Conservation (phyloP, 2,113 vertebrate genomes). For the Festucalex cinctus region DNA sequence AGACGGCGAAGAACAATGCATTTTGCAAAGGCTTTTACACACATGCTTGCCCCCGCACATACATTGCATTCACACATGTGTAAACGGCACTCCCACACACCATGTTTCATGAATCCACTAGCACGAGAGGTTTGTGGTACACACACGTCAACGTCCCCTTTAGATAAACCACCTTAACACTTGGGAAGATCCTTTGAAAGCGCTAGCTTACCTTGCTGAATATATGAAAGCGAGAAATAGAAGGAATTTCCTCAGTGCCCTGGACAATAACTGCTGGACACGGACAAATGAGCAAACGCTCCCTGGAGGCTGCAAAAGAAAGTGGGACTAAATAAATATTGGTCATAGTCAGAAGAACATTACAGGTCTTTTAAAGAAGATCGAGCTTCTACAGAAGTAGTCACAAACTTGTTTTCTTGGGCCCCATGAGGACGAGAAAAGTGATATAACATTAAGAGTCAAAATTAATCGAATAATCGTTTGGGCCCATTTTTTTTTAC, state of each 20-base stretch:
- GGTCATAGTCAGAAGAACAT: slow-evolving; percentile 24
- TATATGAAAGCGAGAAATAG: slow-evolving; percentile 22
- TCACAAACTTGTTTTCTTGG: neutral
- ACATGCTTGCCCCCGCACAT: slow-evolving; percentile 9
- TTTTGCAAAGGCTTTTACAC: slow-evolving; percentile 49
- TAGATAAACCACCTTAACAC: slow-evolving; percentile 65
- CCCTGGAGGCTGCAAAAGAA: slow-evolving; percentile 35
- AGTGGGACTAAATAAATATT: slow-evolving; percentile 27
- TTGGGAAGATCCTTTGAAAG: slow-evolving; percentile 38
- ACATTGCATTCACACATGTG: slow-evolving; percentile 11
- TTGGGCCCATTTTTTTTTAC: too few species aligned
- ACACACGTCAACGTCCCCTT: slow-evolving; percentile 37
- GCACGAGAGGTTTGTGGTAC: neutral
- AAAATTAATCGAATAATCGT: too few species aligned
- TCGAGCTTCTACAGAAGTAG: slow-evolving; percentile 23
- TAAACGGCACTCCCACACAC: slow-evolving; percentile 9
- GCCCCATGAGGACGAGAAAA: too few species aligned
- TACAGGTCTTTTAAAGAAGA: slow-evolving; percentile 34
- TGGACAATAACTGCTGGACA: slow-evolving; percentile 14
- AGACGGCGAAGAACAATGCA: slow-evolving; percentile 58
- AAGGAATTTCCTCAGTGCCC: slow-evolving; percentile 37
- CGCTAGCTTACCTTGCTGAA: slow-evolving; percentile 45
- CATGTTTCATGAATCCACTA: slow-evolving; percentile 18
- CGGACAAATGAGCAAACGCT: slow-evolving; percentile 45
- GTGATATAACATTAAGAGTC: too few species aligned